Evolutionary conservation across 2,888 invertebrate species (phyloP), one percentile per base, ranked within the genome.

Genomic region (Phlogophora meticulosa): DNA sequence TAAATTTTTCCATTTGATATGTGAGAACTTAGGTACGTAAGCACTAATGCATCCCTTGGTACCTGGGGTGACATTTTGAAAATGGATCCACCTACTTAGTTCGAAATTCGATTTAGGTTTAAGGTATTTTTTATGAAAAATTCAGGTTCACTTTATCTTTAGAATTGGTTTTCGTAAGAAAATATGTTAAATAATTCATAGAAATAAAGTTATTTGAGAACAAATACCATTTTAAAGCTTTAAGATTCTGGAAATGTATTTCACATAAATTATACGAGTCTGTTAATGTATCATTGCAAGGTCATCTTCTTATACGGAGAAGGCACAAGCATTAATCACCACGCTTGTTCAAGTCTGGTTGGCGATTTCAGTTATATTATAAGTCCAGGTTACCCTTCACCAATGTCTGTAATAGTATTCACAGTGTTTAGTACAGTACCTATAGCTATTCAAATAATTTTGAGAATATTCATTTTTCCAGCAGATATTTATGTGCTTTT

Each of bases 41-140:
- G 45, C 40, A 22, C 51, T 78, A 67, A 59, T 67, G 59, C 17
- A 78, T 59, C 59, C 65, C 53, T 55, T 40, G 48, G 17, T 28
- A 59, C 28, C 36, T 51, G 4, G 43, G 48, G 38, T 64, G 78
- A 63, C 73, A 72, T 73, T 63, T 76, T 42, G 22, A 57, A 73
- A 78, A 72, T 78, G 32, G 48, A 72, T 78, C 65, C 5, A 5
- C 28, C 28, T n/a, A n/a, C n/a, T n/a, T 51, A 32, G n/a, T 38
- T 9, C 11, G n/a, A 73, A 78, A 73, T 78, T 73, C 73, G n/a
- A 74, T 78, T 74, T 55, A 42, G 32, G 48, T 58, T 34, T 61
- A 63, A 24, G 49, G 34, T 15, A 20, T 36, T 57, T 46, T 40
- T 5, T 15, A 10, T 24, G 17, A 48, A 63, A 71, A 52, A 49